Percentiles rank a stretch among this genome's conserved stretches.
Conservation (phyloP, 23 tunicate genomes). For the Clavelina lepadiformis region DNA sequence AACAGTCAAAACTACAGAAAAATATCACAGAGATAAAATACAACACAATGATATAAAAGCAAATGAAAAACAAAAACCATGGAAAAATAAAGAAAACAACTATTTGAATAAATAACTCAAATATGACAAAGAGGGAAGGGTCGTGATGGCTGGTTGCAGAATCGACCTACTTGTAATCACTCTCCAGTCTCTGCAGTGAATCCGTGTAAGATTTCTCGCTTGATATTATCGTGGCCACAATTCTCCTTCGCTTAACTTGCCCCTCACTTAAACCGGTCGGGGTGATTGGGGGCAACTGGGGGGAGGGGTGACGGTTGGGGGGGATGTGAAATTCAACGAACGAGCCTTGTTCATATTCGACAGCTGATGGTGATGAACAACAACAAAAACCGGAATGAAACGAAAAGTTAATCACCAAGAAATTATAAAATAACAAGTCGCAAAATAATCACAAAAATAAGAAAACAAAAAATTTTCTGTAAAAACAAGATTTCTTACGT, state of each 20-base stretch:
- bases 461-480: not conserved
- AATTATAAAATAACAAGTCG: not conserved
- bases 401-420: too few species aligned
- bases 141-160: not conserved
- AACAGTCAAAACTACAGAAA: too few species aligned
- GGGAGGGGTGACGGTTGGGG: constrained; percentile 20
- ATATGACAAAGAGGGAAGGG: not conserved
- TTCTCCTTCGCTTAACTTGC: constrained; percentile 63
- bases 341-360: constrained; percentile 33
- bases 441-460: not conserved
- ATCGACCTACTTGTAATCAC: constrained; percentile 68
- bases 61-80: constrained; percentile 10
- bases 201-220: constrained; percentile 89
- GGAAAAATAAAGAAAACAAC: not conserved
- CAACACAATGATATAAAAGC: not conserved
- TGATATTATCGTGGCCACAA: constrained; percentile 70
- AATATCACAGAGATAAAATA: too few species aligned
- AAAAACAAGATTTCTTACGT: constrained; percentile 9
- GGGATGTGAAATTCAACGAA: constrained; percentile 40
- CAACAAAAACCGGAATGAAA: not conserved
- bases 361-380: not conserved
- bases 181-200: constrained; percentile 70
- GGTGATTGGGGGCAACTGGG: constrained; percentile 36
- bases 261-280: constrained; percentile 30
- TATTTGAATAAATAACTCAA: not conserved